phyloP scores from a whole-genome alignment of 1,140 invertebrate genomes.

The Drosophila insularis region DNA sequence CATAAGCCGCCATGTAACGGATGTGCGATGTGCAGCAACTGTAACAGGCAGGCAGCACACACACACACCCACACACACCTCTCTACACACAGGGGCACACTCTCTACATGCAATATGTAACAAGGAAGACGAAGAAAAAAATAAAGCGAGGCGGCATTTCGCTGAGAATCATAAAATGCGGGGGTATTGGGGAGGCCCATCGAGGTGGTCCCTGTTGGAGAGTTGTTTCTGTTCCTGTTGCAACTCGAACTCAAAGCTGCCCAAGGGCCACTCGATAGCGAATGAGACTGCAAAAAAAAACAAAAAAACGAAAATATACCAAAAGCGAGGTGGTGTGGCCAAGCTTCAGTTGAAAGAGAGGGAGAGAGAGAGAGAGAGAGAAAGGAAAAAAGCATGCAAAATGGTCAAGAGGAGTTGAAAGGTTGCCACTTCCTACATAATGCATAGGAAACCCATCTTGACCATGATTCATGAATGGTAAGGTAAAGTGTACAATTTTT shows the following conservation, averaged over 20 bases:
- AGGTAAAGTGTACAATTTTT: too few species aligned
- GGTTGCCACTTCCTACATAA: too few species aligned
- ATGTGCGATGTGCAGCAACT: slow-evolving; percentile 39
- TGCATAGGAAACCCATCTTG: too few species aligned
- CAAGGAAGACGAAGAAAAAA: neutral
- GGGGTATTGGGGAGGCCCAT: neutral
- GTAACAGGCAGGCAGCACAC: slow-evolving; percentile 19
- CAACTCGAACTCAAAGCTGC: neutral
- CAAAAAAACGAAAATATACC: neutral
- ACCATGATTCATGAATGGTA: too few species aligned
- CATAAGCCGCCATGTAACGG: slow-evolving; percentile 49
- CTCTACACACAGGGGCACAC: slow-evolving; percentile 14
- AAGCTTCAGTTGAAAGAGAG: too few species aligned
- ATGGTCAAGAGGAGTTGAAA: too few species aligned
- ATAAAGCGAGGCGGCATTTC: neutral
- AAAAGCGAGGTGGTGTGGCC: neutral
- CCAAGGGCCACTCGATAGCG: neutral
- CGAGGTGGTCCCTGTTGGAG: neutral
- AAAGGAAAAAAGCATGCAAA: neutral
- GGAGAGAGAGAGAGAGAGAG: neutral
- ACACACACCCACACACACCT: slow-evolving; percentile 20
- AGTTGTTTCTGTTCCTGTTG: slow-evolving; percentile 17
- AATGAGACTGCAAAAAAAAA: neutral
- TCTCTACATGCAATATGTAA: slow-evolving; percentile 21
- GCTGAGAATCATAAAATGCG: neutral